Evolutionary conservation across 1,140 invertebrate species (phyloP).

Genomic region (Triops cancriformis): DNA sequence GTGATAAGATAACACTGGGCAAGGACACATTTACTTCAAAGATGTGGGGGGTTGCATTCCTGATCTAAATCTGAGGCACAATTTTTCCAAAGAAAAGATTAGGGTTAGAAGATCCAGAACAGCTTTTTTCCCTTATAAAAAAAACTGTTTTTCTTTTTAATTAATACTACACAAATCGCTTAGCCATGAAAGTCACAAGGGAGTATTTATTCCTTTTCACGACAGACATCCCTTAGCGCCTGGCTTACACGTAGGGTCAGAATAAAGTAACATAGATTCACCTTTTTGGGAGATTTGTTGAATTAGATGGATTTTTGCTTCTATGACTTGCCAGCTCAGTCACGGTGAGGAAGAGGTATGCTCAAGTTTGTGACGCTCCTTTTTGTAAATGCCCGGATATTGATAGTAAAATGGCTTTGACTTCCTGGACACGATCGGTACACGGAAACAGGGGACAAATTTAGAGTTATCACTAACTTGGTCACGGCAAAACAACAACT

Average conservation of each 20-base stretch:
- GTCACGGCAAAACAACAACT: neutral
- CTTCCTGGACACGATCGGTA: neutral
- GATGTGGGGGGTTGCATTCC: no score
- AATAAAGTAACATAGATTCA: neutral
- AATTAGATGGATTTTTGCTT: neutral
- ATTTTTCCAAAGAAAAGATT: no score
- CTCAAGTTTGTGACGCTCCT: neutral
- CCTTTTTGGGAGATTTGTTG: neutral
- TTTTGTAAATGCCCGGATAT: neutral
- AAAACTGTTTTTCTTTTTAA: constrained; percentile 12
- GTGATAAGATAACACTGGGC: no score
- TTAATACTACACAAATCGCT: neutral
- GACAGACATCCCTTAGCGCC: no score
- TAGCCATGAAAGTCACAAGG: no score
- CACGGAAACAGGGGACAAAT: neutral
- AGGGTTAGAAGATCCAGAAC: neutral
- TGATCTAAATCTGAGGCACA: no score
- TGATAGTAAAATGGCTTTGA: neutral
- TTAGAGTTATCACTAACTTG: neutral
- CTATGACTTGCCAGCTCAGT: neutral
- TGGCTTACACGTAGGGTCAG: no score
- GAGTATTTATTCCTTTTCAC: no score
- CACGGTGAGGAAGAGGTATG: neutral
- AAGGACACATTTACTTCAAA: no score
- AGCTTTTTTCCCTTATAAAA: neutral